Evolutionary conservation across 2,113 vertebrate genomes (phyloP), one percentile per base, ranked within the genome.

Genomic region (Dipodomys spectabilis): DNA sequence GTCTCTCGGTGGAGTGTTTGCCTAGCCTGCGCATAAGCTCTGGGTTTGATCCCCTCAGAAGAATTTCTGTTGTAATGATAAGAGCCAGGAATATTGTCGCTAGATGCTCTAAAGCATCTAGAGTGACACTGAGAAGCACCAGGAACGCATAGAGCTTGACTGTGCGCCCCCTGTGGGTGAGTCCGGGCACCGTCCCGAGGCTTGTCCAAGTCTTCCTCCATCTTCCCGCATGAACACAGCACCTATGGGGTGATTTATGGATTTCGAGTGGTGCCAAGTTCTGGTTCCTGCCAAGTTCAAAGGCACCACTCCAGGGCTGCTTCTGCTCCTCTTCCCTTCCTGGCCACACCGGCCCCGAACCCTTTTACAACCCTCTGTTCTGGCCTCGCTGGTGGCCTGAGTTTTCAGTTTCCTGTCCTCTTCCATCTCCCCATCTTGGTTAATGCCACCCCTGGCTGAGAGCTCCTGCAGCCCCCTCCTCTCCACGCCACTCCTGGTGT

Each of bases 61-160:
- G 32, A 44, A 25, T 39, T 73, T 32, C 19, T 53, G 23, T 25
- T 44, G 28, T 23, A 57, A 0, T 65, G 7, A 81, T 25, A 30
- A 28, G 25, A 53, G 44, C 28, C 18, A 6, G 80, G 35, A 62
- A 62, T 53, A 53, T 75, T 28, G 65, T 1, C 28, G 49, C 44
- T 44, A n/a, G n/a, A n/a, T n/a, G 45, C 72, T 45, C 27, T 80
- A 75, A 72, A 92, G 82, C 44, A 5, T 69, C 60, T 90, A 28
- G 2, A 39, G 60, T 77, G 27, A 32, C 7, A 28, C n/a, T 39
- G n/a, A n/a, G 62, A 90, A 85, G 65, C 77, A 19, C 16, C 35
- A 53, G 49, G 49, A 53, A 13, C 0, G 49, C 49, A 53, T 53
- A 53, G 49, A 1, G 12, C 49, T 53, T 53, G 49, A 53, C 49